phyloP scores from a whole-genome alignment of 1,140 invertebrate genomes.

The Drosophila subpulchrella region DNA sequence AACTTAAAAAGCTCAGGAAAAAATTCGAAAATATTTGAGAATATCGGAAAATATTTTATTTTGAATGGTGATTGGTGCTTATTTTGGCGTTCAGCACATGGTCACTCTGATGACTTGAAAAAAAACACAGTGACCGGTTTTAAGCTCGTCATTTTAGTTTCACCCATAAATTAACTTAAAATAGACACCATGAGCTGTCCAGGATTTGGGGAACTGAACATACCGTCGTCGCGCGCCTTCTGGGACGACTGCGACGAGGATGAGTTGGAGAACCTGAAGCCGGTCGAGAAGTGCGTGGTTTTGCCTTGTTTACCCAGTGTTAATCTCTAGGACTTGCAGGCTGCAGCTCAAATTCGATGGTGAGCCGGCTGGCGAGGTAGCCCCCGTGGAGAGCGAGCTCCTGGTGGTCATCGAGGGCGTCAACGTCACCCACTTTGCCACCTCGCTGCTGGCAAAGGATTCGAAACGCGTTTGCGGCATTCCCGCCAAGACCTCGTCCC shows the following conservation, averaged over 20 bases:
- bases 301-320: conserved; percentile 1
- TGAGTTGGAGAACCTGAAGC: conserved; percentile 58
- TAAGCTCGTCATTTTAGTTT: conserved; percentile 12
- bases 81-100: conserved; percentile 16
- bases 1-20: background rate
- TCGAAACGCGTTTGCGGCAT: conserved; percentile 53
- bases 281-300: conserved; percentile 51
- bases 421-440: conserved; percentile 55
- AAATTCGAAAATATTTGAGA: background rate
- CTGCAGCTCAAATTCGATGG: conserved; percentile 49
- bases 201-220: conserved; percentile 77
- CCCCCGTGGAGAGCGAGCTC: conserved; percentile 52
- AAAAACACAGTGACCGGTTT: conserved; percentile 46
- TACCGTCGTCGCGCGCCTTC: conserved; percentile 78
- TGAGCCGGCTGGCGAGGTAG: conserved; percentile 9
- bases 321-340: conserved; percentile 14
- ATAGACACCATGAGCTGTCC: conserved; percentile 63
- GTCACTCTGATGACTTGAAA: conserved; percentile 37
- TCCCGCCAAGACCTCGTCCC: conserved; percentile 53
- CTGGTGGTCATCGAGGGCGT: conserved; percentile 71
- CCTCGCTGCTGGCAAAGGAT: conserved; percentile 32
- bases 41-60: no score
- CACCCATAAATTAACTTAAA: conserved; percentile 13
- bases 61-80: no score
- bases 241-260: conserved; percentile 83